Conservation (phyloP, 2,888 invertebrate species). For the Drosophila atripex region DNA sequence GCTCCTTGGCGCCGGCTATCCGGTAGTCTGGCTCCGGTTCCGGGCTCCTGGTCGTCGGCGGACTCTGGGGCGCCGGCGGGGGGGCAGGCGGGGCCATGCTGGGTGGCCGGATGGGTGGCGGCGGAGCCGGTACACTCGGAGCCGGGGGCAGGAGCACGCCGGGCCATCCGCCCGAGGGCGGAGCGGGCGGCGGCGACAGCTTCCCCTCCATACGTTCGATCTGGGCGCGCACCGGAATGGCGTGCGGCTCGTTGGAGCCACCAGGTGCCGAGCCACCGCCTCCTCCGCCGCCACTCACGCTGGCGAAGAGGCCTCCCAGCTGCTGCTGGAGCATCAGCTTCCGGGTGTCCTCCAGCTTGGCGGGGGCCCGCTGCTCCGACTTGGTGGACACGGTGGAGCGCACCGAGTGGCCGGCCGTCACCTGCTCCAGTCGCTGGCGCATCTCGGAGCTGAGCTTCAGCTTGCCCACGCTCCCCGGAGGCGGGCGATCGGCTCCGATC, state of each 20-base stretch:
- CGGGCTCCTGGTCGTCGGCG: slow-evolving; percentile 68
- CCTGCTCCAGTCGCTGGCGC: slow-evolving; percentile 94
- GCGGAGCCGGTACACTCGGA: slow-evolving; percentile 86
- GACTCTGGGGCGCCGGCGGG: slow-evolving; percentile 88
- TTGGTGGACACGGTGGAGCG: slow-evolving; percentile 90
- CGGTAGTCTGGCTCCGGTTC: slow-evolving; percentile 66
- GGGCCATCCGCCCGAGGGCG: slow-evolving; percentile 86
- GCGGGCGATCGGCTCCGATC: slow-evolving; percentile 91
- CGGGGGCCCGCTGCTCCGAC: slow-evolving; percentile 89
- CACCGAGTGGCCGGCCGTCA: slow-evolving; percentile 94
- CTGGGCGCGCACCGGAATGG: slow-evolving; percentile 84
- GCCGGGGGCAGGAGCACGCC: slow-evolving; percentile 87
- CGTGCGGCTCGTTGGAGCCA: slow-evolving; percentile 49
- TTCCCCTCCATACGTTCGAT: slow-evolving; percentile 86
- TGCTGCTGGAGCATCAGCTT: slow-evolving; percentile 94
- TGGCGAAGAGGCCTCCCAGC: slow-evolving; percentile 86
- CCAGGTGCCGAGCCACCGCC: slow-evolving; percentile 1
- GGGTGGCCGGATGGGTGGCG: slow-evolving; percentile 86
- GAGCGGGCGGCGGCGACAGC: slow-evolving; percentile 85
- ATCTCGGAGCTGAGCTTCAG: slow-evolving; percentile 95
- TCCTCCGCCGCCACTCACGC: slow-evolving; percentile 33
- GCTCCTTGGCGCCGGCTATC: slow-evolving; percentile 66
- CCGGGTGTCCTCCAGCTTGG: slow-evolving; percentile 93
- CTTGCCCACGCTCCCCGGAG: slow-evolving; percentile 95
- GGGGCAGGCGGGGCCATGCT: slow-evolving; percentile 86